These are phyloP conservation scores for Noturus placidus DNA, from an alignment of 2,113 vertebrate genomes.

Conservation along the genomic window DNA sequence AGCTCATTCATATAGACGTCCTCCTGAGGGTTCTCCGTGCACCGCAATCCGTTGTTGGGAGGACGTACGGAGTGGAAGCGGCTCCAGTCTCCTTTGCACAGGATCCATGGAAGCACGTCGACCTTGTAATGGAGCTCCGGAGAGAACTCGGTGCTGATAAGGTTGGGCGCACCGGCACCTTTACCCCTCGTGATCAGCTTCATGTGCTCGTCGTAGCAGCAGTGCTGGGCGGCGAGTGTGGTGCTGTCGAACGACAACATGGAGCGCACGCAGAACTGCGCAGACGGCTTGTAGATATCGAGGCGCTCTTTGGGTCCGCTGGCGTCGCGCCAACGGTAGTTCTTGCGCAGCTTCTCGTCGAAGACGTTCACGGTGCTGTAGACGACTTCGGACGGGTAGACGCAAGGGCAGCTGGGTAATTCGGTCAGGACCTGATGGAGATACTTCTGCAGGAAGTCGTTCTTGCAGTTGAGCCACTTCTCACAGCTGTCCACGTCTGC, in stretches of 20 bases:
- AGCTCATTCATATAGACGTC: slow-evolving; percentile 80
- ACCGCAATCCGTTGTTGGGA: slow-evolving; percentile 80
- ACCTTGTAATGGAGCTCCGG: slow-evolving; percentile 84
- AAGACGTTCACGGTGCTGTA: slow-evolving; percentile 76
- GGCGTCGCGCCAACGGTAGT: slow-evolving; percentile 83
- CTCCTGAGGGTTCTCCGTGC: slow-evolving; percentile 74
- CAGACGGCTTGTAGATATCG: slow-evolving; percentile 85
- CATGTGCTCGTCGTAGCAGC: slow-evolving; percentile 81
- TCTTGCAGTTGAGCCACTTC: slow-evolving; percentile 88
- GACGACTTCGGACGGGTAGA: slow-evolving; percentile 79
- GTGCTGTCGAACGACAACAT: slow-evolving; percentile 80
- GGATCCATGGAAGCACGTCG: slow-evolving; percentile 85
- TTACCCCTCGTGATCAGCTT: slow-evolving; percentile 83
- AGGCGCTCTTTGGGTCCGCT: slow-evolving; percentile 81
- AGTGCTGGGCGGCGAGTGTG: slow-evolving; percentile 83
- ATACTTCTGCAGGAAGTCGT: slow-evolving; percentile 83
- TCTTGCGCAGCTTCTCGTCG: slow-evolving; percentile 74
- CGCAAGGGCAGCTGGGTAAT: slow-evolving; percentile 86
- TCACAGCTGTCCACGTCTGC: slow-evolving; percentile 87
- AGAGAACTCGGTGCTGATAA: slow-evolving; percentile 82
- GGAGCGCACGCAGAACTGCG: slow-evolving; percentile 82
- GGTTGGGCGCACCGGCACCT: slow-evolving; percentile 78
- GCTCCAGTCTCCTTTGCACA: slow-evolving; percentile 91
- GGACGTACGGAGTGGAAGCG: slow-evolving; percentile 78
- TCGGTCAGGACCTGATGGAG: slow-evolving; percentile 79